Evolutionary conservation across 2,113 vertebrate genomes (phyloP).

Genomic region (Dasyornis broadbenti): DNA sequence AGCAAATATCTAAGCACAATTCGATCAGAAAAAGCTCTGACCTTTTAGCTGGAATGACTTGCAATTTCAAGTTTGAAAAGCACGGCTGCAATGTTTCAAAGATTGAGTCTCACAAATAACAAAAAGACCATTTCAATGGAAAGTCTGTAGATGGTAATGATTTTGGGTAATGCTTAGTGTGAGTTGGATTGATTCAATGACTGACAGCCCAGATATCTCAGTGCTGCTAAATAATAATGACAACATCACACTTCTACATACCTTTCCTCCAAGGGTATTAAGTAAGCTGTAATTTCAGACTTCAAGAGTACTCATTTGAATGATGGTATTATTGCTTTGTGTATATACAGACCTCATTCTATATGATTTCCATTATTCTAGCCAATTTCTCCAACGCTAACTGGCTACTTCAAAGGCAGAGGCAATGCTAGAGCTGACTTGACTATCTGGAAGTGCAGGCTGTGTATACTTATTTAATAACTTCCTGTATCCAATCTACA

Average conservation of each 20-base stretch:
- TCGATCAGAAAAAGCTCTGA: not conserved
- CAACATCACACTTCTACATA: not conserved
- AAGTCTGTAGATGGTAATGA: not conserved
- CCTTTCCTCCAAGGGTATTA: not conserved
- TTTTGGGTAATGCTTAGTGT: not conserved
- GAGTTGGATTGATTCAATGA: not conserved
- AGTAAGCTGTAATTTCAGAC: not conserved
- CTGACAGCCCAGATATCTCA: not conserved
- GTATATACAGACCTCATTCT: not conserved
- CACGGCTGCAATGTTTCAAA: not conserved
- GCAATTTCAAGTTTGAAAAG: constrained; percentile 1
- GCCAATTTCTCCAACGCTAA: not conserved
- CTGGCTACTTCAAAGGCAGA: not conserved
- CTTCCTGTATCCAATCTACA: not conserved
- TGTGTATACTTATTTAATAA: not conserved
- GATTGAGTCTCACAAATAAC: not conserved
- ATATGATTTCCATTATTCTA: not conserved
- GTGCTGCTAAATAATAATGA: not conserved
- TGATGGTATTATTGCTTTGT: not conserved
- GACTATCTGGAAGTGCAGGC: not conserved
- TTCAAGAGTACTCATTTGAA: not conserved
- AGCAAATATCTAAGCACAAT: not conserved
- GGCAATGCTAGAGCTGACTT: not conserved
- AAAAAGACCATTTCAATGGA: not conserved
- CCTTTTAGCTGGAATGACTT: constrained; percentile 22